Evolutionary conservation across 2,888 invertebrate species (phyloP), one percentile per base, ranked within the genome.

Genomic region (Beris chalybata): DNA sequence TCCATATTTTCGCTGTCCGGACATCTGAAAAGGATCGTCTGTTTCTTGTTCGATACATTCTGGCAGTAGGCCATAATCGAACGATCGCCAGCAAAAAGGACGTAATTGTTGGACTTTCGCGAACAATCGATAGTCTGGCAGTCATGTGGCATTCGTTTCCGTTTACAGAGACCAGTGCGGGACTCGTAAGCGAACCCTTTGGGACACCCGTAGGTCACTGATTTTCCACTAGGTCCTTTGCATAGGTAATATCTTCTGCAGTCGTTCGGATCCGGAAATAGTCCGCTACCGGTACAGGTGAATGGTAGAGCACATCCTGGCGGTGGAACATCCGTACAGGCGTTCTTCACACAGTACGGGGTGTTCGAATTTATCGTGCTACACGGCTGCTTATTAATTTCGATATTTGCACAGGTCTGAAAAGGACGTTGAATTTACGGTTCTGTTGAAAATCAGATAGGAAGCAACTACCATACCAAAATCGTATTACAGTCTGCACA

Each of bases 201-300:
- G 11, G 67, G 67, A 54, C 70, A 70, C 9, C 59, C 43, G 38
- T 67, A 69, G 5, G 29, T 43, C n/a, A 43, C 15, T 1, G 61
- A 4, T 9, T 7, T 7, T 11, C 38, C 67, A 5, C 45, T 48
- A 5, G 54, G 31, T n/a, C 43, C 43, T 38, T 54, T 52, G 32
- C 71, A 71, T 6, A 69, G 47, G 50, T 57, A 66, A 32, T 71
- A 71, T 5, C 57, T 52, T 3, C 48, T 31, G 13, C 71, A 71
- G 45, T 71, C 55, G 11, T 30, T 48, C 2, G 63, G 48, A 64
- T 71, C 69, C 3, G 66, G 61, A 7, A 69, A 69, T 3, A 64
- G 86, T 86, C 76, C 86, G 81, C 75, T 86, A 12, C 64, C 55
- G 12, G 65, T 64, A 31, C 71, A 71, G 0, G 44, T n/a, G 9